Conservation (phyloP, 2,888 invertebrate species). For the Drosophila falleni region DNA sequence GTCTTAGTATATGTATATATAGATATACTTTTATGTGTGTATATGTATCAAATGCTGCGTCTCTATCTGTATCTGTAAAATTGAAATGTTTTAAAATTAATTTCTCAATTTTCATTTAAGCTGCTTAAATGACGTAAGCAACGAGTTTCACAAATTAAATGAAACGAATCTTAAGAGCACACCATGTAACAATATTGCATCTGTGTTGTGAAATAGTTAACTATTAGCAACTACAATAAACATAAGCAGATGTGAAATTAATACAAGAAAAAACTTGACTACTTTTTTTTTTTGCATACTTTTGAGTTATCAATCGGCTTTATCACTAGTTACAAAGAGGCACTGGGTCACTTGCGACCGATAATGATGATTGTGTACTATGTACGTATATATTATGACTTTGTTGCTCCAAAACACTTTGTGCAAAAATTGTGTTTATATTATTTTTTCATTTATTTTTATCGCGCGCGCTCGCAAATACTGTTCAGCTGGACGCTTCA, state of each 20-base stretch:
- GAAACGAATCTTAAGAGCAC: slow-evolving; percentile 7
- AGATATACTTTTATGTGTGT: background rate
- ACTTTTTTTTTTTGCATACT: slow-evolving; percentile 12
- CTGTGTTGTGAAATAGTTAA: slow-evolving; percentile 5
- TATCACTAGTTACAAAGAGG: slow-evolving; percentile 27
- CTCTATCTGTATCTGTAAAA: slow-evolving; percentile 39
- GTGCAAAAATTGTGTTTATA: background rate
- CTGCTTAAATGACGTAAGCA: slow-evolving; percentile 45
- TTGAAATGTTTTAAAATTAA: slow-evolving; percentile 21
- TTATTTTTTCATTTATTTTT: slow-evolving; percentile 10
- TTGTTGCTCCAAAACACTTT: slow-evolving; percentile 16
- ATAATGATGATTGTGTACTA: slow-evolving; percentile 17
- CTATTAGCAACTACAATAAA: slow-evolving; percentile 2
- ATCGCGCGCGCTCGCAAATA: slow-evolving; percentile 43
- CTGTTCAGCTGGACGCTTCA: slow-evolving; percentile 64
- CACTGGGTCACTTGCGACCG: slow-evolving; percentile 26
- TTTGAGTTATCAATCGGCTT: slow-evolving; percentile 38
- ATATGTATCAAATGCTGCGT: slow-evolving; percentile 6
- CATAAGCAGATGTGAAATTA: slow-evolving; percentile 4
- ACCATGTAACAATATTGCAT: background rate
- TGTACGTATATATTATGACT: background rate
- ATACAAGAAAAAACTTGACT: background rate
- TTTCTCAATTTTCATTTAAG: background rate
- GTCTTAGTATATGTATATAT: slow-evolving; percentile 3
- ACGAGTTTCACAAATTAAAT: background rate